Evolutionary conservation across 2,797 vertebrate genomes (phyloP).

Genomic region (Lepus oiostolus): DNA sequence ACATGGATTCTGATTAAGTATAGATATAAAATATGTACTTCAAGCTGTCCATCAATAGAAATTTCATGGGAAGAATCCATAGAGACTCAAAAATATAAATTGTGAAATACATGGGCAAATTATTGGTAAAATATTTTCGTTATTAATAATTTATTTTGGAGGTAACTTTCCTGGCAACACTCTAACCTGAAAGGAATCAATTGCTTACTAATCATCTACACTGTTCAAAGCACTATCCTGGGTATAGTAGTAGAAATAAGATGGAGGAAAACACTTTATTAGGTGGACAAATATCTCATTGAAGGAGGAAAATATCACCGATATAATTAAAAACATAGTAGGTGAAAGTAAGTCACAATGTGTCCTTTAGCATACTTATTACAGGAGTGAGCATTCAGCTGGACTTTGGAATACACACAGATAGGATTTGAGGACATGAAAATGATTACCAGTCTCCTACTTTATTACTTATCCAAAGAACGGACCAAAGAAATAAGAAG

Average conservation of each 20-base stretch:
- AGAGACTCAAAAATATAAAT: not conserved
- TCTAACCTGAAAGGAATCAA: not conserved
- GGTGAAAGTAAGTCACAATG: not conserved
- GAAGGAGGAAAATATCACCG: not conserved
- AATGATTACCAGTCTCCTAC: not conserved
- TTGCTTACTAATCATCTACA: slow-evolving; percentile 3
- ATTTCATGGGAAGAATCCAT: slow-evolving; percentile 12
- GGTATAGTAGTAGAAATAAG: not conserved
- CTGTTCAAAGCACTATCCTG: not conserved
- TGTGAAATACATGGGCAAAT: not conserved
- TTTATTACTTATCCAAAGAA: not conserved
- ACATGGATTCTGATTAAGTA: not conserved
- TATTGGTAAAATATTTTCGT: not conserved
- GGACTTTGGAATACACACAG: not conserved
- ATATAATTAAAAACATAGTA: not conserved
- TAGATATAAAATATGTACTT: not conserved
- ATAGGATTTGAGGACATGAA: not conserved
- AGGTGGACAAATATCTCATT: not conserved
- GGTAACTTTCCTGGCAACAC: not conserved
- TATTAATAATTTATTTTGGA: not conserved
- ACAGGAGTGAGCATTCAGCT: not conserved
- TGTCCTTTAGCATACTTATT: not conserved
- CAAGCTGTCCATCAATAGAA: not conserved
- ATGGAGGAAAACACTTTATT: not conserved
- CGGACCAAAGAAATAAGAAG: not conserved